Conservation (phyloP, 2,888 invertebrate genomes). For the Plagiodera versicolora region DNA sequence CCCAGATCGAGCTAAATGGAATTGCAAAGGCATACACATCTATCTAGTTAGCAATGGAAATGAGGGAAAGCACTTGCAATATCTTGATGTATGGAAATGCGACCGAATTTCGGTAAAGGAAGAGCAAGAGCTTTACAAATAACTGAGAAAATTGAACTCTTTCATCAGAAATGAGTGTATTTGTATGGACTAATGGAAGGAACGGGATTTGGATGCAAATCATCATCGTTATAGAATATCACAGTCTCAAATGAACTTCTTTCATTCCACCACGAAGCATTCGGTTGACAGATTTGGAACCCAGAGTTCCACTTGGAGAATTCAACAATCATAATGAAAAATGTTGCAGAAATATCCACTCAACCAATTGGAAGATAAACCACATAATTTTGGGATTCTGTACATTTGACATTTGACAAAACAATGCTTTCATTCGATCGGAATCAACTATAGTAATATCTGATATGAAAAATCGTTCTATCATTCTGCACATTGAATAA, state of each 20-base stretch:
- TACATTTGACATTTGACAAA: too few species aligned
- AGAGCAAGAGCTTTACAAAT: slow-evolving; percentile 9
- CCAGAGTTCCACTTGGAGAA: too few species aligned
- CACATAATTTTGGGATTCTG: too few species aligned
- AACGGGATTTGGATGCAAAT: background rate
- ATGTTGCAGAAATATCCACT: too few species aligned
- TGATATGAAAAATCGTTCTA: too few species aligned
- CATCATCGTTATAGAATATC: too few species aligned
- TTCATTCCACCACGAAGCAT: background rate
- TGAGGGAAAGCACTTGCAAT: slow-evolving; percentile 22
- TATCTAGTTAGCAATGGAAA: slow-evolving; percentile 15
- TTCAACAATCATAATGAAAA: too few species aligned
- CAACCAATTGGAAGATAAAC: too few species aligned
- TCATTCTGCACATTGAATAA: too few species aligned
- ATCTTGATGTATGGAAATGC: slow-evolving; percentile 22
- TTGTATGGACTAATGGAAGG: background rate
- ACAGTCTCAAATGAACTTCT: background rate
- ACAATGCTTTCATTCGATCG: too few species aligned
- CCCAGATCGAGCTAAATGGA: background rate
- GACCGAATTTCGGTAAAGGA: background rate
- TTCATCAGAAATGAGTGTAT: background rate
- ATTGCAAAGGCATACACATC: slow-evolving; percentile 11
- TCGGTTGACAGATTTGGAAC: too few species aligned
- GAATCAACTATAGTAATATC: too few species aligned
- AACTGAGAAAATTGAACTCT: slow-evolving; percentile 6